Conservation (phyloP, 1,140 invertebrate genomes). For the Heterodera carotae region DNA sequence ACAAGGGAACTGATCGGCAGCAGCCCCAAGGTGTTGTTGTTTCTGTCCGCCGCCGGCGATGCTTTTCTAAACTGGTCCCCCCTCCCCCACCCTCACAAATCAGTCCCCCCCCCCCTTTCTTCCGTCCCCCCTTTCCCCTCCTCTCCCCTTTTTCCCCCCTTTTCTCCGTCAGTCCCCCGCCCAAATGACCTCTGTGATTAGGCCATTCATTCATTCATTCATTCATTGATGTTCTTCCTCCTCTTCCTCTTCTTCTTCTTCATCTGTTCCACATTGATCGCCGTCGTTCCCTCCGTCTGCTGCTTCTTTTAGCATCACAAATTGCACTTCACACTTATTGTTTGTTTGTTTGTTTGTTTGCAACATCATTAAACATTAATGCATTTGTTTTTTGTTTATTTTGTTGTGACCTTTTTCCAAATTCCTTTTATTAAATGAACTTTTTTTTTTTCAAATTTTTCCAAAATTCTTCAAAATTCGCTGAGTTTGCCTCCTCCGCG, state of each 20-base stretch:
- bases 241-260: neutral
- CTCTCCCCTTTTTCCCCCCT: too few relatives aligned
- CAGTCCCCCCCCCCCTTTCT: too few relatives aligned
- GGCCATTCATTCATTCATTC: neutral
- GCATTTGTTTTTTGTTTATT: neutral
- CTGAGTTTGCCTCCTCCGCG: too few relatives aligned
- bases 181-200: conserved; percentile 1
- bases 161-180: too few relatives aligned
- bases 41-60: neutral
- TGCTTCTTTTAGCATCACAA: neutral
- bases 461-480: too few relatives aligned
- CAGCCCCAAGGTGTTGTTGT: neutral
- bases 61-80: neutral
- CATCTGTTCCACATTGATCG: neutral
- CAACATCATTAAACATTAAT: too few relatives aligned
- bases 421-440: neutral
- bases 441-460: too few relatives aligned
- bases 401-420: neutral
- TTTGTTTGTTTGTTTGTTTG: too few relatives aligned
- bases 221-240: too few relatives aligned
- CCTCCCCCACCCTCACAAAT: too few relatives aligned
- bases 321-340: neutral
- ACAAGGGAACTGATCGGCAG: neutral
- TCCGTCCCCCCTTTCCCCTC: too few relatives aligned
- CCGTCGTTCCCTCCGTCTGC: neutral